Evolutionary conservation across 2,113 vertebrate species (phyloP), one percentile per base, ranked within the genome.

Genomic region (Stegastes partitus): DNA sequence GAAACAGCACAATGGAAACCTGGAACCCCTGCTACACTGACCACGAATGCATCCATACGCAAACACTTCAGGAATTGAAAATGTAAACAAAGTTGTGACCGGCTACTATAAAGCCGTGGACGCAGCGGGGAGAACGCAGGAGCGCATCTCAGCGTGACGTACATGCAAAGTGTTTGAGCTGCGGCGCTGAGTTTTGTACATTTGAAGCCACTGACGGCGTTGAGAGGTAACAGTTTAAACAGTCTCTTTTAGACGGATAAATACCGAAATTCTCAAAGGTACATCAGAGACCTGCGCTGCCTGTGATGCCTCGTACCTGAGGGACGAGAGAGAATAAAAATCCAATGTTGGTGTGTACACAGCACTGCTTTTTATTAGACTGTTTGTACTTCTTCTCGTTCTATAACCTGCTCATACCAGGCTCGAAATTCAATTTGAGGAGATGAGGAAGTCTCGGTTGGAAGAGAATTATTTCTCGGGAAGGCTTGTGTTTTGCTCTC

Each of bases 1-100:
- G 37, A 74, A 79, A 73, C 72, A 75, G 53, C 28, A 57, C 39
- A 68, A 76, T 31, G 64, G 57, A 58, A 80, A 71, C 25, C 31
- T 25, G 51, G n/a, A 76, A 76, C 59, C 37, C 37, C 68, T 50
- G 59, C 65, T 65, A 71, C 11, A 74, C 56, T 79, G 84, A 70
- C 77, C 57, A 79, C 50, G 37, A 54, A 76, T 58, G 44, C 44
- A 74, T 69, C 56, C 16, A 66, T 31, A 47, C 19, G 25, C n/a
- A 74, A 53, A 19, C 74, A 74, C 81, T 11, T 22, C 5, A 14
- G 59, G 51, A 53, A 55, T 61, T 79, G 34, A 64, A 19, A 23
- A 28, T 7, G 26, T 65, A 50, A 75, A 80, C 63, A 44, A 53
- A 51, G 56, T 15, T 18, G 39, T 0, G 16, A 69, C 11, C 34